These are phyloP conservation scores for Drosophila rellima DNA, from an alignment of 2,888 invertebrate genomes.

Conservation along the genomic window DNA sequence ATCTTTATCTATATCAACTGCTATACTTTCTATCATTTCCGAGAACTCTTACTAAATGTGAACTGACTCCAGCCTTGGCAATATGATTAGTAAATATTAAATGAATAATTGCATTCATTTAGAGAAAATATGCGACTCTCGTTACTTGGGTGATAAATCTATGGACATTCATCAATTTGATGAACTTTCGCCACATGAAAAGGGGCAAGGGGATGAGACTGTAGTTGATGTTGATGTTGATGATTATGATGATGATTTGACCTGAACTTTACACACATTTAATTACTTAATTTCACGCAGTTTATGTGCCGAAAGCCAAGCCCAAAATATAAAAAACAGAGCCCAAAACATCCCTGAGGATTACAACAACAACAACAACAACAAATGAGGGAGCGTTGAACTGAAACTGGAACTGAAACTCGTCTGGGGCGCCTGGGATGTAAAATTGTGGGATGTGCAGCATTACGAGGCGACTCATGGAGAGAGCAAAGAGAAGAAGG, in stretches of 20 bases:
- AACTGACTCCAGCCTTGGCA: conserved; percentile 5
- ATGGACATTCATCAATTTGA: conserved; percentile 53
- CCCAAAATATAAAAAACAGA: conserved; percentile 41
- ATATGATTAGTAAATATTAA: neutral
- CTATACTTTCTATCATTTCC: neutral
- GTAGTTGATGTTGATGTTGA: conserved; percentile 7
- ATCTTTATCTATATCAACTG: neutral
- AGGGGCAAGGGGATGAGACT: neutral
- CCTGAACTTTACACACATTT: conserved; percentile 71
- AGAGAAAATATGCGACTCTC: neutral
- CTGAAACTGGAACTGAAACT: conserved; percentile 27
- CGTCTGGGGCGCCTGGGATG: conserved; percentile 30
- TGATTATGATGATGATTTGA: conserved; percentile 34
- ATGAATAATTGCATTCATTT: conserved; percentile 9
- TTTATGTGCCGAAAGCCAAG: conserved; percentile 70
- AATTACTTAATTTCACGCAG: conserved; percentile 85
- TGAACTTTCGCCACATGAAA: conserved; percentile 38
- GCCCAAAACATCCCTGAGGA: conserved; percentile 37
- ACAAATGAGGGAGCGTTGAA: conserved; percentile 13
- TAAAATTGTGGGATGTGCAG: conserved; percentile 37
- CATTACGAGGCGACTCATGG: conserved; percentile 6
- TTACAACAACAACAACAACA: conserved; percentile 28
- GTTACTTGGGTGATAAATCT: conserved; percentile 56
- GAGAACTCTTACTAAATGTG: neutral
- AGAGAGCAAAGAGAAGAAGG: neutral